phyloP scores from a whole-genome alignment of 1,140 invertebrate species.

The Reticulitermes speratus region DNA sequence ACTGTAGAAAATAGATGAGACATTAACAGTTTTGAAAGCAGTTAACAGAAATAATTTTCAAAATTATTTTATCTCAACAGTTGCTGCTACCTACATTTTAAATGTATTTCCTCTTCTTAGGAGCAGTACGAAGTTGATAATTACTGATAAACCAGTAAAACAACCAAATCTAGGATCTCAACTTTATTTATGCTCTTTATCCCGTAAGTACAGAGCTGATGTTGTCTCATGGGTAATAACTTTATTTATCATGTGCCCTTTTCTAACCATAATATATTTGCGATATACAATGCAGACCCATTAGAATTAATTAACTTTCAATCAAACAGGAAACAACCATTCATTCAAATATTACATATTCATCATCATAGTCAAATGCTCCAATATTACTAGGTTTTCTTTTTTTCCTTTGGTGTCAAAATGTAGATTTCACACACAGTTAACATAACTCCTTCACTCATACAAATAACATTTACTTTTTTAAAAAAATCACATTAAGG shows the following conservation, averaged over 20 bases:
- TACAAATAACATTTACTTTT: slow-evolving; percentile 17
- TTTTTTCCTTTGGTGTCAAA: slow-evolving; percentile 25
- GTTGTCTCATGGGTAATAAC: slow-evolving; percentile 18
- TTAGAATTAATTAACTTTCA: slow-evolving; percentile 21
- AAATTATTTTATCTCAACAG: no score
- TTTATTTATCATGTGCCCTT: slow-evolving; percentile 5
- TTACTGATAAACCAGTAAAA: background rate
- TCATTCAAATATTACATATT: slow-evolving; percentile 11
- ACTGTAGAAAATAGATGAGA: no score
- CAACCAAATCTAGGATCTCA: background rate
- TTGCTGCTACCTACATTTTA: no score
- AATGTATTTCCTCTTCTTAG: no score
- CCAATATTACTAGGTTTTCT: background rate
- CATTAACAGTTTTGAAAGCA: no score
- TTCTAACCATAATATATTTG: slow-evolving; percentile 26
- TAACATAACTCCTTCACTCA: background rate
- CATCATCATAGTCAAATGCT: background rate
- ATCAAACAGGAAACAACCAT: slow-evolving; percentile 24
- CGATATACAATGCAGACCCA: slow-evolving; percentile 23
- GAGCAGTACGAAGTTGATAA: no score
- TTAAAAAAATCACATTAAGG: slow-evolving; percentile 13
- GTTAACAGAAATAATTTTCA: no score
- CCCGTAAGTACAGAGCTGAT: slow-evolving; percentile 24
- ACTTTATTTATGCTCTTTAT: slow-evolving; percentile 26
- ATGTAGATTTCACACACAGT: slow-evolving; percentile 20